These are phyloP conservation scores for Agonopterix heracliana DNA, from an alignment of 2,888 invertebrate genomes.

Conservation along the genomic window DNA sequence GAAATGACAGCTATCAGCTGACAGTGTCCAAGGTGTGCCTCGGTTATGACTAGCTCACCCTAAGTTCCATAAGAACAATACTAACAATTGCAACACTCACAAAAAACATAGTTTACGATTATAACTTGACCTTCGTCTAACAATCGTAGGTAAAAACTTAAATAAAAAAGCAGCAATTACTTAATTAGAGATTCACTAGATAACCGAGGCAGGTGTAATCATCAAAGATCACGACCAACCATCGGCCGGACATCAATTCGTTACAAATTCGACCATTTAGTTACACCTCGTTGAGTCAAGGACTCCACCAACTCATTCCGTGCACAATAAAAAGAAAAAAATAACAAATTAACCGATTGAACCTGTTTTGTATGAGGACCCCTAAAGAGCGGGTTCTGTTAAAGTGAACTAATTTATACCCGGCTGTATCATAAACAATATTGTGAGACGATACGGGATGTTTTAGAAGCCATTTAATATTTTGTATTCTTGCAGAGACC, in stretches of 20 bases:
- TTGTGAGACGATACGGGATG: conserved; percentile 39
- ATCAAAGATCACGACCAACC: conserved; percentile 50
- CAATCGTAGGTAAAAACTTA: conserved; percentile 21
- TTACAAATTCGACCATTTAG: conserved; percentile 71
- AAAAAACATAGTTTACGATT: conserved; percentile 3
- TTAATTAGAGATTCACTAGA: conserved; percentile 59
- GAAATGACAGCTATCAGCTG: too few relatives aligned
- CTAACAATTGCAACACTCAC: background rate
- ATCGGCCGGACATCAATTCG: conserved; percentile 68
- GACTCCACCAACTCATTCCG: conserved; percentile 64
- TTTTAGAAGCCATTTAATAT: conserved; percentile 44
- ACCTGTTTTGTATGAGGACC: conserved; percentile 63
- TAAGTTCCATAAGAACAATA: too few relatives aligned
- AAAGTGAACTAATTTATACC: conserved; percentile 71
- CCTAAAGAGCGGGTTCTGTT: conserved; percentile 68
- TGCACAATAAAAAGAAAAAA: conserved; percentile 54
- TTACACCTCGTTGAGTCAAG: conserved; percentile 74
- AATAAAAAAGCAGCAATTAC: conserved; percentile 53
- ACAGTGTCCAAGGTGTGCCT: too few relatives aligned
- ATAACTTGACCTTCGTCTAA: conserved; percentile 12
- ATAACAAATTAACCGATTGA: conserved; percentile 69
- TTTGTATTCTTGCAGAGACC: conserved; percentile 30
- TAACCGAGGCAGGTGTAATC: conserved; percentile 61
- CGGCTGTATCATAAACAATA: conserved; percentile 68
- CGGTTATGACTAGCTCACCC: too few relatives aligned